phyloP scores from a whole-genome alignment of 2,797 vertebrate species.

The Megaceryle alcyon region DNA sequence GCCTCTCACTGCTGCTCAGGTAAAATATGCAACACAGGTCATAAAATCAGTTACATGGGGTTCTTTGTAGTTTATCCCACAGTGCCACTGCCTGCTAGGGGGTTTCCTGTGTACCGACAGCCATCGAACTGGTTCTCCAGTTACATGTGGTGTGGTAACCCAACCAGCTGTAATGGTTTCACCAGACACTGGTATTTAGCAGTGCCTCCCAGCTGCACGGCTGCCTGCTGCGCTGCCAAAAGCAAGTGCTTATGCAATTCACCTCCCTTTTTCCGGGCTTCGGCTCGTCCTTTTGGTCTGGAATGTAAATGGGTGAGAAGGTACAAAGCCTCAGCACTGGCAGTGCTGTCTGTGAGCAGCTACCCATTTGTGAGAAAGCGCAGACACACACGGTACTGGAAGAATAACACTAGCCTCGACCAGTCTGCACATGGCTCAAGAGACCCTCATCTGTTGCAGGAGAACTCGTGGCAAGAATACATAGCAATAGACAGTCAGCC shows the following conservation, averaged over 20 bases:
- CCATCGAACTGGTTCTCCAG: neutral
- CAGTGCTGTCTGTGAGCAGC: neutral
- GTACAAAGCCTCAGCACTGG: neutral
- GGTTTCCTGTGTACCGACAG: slow-evolving; percentile 45
- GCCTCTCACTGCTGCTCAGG: neutral
- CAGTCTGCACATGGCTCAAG: rapidly evolving
- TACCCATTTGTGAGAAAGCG: neutral
- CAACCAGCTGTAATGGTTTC: slow-evolving; percentile 18
- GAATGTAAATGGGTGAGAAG: neutral
- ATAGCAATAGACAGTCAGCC: neutral
- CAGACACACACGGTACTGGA: rapidly evolving
- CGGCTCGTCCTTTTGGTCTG: neutral
- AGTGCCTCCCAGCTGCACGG: neutral
- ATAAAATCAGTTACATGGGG: neutral
- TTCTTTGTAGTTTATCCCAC: slow-evolving; percentile 19
- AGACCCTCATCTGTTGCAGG: neutral
- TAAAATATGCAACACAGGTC: neutral
- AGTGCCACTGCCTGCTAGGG: slow-evolving; percentile 33
- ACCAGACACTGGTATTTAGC: slow-evolving; percentile 1
- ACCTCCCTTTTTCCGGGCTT: neutral
- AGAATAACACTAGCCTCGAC: neutral
- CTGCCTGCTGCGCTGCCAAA: slow-evolving; percentile 15
- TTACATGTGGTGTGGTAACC: neutral
- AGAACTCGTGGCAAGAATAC: neutral
- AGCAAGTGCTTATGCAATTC: neutral